Evolutionary conservation across 2,888 invertebrate species (phyloP).

Genomic region (Lamellibrachia columna): DNA sequence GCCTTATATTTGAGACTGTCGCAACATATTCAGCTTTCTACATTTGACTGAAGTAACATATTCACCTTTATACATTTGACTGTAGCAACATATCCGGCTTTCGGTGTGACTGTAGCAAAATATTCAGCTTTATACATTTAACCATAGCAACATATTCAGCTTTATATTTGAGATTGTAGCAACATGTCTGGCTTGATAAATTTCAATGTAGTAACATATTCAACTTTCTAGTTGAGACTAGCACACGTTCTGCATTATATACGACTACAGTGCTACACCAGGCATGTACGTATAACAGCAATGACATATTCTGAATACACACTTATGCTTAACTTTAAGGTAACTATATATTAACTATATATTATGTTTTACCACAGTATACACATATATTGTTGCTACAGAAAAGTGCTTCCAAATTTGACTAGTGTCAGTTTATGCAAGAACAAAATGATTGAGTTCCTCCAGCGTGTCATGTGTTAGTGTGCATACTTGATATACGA

Average conservation of each 20-base stretch:
- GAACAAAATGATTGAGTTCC: not conserved
- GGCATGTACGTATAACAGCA: not conserved
- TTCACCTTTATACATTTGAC: not conserved
- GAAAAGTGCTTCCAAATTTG: not conserved
- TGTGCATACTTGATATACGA: constrained; percentile 16
- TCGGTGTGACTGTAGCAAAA: too few species aligned
- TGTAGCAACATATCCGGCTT: not conserved
- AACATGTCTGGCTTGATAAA: not conserved
- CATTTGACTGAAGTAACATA: not conserved
- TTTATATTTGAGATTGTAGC: not conserved
- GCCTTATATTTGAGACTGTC: not conserved
- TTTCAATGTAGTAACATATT: not conserved
- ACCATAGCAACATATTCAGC: not conserved
- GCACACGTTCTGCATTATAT: too few species aligned
- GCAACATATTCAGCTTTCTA: too few species aligned
- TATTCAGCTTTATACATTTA: not conserved
- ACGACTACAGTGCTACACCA: too few species aligned
- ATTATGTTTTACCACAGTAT: not conserved
- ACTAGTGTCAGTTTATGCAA: not conserved
- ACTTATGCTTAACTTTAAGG: not conserved
- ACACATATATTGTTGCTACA: not conserved
- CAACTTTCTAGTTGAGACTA: not conserved
- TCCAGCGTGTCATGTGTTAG: not conserved
- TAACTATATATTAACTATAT: not conserved
- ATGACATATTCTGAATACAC: not conserved